Conservation (phyloP, 2,797 vertebrate species). For the Ara ararauna region DNA sequence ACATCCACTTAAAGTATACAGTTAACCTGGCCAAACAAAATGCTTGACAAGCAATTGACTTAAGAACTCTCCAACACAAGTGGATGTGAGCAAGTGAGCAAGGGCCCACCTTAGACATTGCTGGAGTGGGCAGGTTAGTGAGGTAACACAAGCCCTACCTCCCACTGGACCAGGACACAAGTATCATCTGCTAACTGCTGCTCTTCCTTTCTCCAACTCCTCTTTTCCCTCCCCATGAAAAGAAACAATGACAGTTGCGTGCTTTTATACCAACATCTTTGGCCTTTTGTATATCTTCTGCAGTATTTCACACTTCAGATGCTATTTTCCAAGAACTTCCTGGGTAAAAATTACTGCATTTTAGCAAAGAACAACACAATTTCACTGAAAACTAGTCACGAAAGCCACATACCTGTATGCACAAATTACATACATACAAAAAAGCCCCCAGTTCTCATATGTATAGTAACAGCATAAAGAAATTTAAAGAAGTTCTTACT, state of each 20-base stretch:
- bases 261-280: background rate
- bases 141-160: background rate
- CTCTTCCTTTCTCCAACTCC: background rate
- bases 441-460: background rate
- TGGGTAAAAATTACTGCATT: background rate
- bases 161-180: background rate
- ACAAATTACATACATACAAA: background rate
- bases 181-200: background rate
- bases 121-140: background rate
- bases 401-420: background rate
- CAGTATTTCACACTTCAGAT: background rate
- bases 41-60: too few species aligned
- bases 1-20: background rate
- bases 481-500: conserved; percentile 81
- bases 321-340: fast-evolving
- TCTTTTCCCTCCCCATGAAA: background rate
- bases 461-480: background rate
- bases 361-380: background rate
- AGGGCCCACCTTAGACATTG: background rate
- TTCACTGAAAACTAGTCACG: background rate
- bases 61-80: background rate
- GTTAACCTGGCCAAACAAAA: background rate
- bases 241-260: background rate
- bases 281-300: background rate
- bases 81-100: background rate